Percentiles rank a stretch among this genome's conserved stretches.
Conservation (phyloP, 2,113 vertebrate species). For the Melanerpes aurifrons region DNA sequence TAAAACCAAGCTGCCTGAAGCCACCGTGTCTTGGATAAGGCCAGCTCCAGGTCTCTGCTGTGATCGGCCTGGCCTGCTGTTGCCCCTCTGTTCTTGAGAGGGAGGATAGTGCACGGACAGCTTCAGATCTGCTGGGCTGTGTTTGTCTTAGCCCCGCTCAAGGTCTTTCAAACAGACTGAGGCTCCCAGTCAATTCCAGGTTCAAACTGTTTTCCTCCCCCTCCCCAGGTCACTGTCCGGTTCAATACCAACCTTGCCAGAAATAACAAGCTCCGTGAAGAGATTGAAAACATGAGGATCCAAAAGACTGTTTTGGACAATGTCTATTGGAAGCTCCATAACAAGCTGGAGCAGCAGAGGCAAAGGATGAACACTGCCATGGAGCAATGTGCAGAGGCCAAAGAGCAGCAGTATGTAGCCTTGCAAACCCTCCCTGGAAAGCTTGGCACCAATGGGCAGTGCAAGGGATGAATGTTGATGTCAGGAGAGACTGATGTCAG, state of each 20-base stretch:
- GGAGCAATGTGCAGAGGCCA: constrained; percentile 36
- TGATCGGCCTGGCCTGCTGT: accelerated
- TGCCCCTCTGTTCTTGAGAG: background rate
- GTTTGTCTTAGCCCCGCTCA: background rate
- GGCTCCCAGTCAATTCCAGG: background rate
- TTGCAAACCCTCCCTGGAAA: background rate
- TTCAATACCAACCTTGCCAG: constrained; percentile 55
- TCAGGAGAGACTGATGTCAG: accelerated
- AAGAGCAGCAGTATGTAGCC: constrained; percentile 35
- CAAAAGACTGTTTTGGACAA: constrained; percentile 61
- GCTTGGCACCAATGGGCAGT: accelerated
- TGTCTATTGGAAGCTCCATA: constrained; percentile 32
- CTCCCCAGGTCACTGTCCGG: constrained; percentile 47
- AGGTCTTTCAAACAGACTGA: background rate
- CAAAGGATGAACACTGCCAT: constrained; percentile 41
- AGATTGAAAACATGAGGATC: constrained; percentile 43
- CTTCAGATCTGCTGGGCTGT: background rate
- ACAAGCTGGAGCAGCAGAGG: constrained; percentile 40
- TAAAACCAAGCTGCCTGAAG: background rate
- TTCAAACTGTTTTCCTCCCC: background rate
- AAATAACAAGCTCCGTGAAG: constrained; percentile 51
- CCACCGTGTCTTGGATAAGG: background rate
- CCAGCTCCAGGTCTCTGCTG: background rate
- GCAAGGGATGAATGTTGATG: accelerated
- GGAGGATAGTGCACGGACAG: background rate